Evolutionary conservation across 2,888 invertebrate genomes (phyloP).

Genomic region (Nomada hirtipes): DNA sequence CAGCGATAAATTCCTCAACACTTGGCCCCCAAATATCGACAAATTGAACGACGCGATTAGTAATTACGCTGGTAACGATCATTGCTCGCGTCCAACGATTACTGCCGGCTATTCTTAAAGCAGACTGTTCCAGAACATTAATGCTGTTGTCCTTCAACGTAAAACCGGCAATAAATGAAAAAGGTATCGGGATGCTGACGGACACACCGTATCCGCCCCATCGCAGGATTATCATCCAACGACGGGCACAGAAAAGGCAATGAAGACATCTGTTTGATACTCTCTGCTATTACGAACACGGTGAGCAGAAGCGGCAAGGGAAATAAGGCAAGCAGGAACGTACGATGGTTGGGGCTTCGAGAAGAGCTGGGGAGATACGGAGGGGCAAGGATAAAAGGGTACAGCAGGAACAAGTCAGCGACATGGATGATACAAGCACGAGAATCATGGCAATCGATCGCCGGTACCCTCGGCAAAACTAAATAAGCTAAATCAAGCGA

Average conservation of each 20-base stretch:
- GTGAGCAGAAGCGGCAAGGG: slow-evolving; percentile 3
- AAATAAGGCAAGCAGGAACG: slow-evolving; percentile 12
- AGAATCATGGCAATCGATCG: slow-evolving; percentile 60
- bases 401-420: slow-evolving; percentile 19
- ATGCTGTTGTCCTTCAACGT: no score
- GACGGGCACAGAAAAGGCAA: slow-evolving; percentile 16
- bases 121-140: no score
- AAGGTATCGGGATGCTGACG: slow-evolving; percentile 26
- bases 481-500: slow-evolving; percentile 38
- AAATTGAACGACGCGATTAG: no score
- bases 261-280: slow-evolving; percentile 52
- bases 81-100: no score
- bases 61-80: no score
- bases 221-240: slow-evolving; percentile 42
- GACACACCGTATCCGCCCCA: slow-evolving; percentile 11
- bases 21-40: no score
- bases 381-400: slow-evolving; percentile 19
- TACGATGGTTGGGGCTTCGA: slow-evolving; percentile 1
- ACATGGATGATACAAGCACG: slow-evolving; percentile 43
- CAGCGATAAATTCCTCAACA: no score
- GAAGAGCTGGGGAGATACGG: neutral
- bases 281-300: slow-evolving; percentile 32
- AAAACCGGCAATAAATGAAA: neutral
- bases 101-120: no score
- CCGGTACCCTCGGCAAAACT: slow-evolving; percentile 21